These are phyloP conservation scores for Hormaphis cornu DNA, from an alignment of 1,140 invertebrate species.

Conservation along the genomic window DNA sequence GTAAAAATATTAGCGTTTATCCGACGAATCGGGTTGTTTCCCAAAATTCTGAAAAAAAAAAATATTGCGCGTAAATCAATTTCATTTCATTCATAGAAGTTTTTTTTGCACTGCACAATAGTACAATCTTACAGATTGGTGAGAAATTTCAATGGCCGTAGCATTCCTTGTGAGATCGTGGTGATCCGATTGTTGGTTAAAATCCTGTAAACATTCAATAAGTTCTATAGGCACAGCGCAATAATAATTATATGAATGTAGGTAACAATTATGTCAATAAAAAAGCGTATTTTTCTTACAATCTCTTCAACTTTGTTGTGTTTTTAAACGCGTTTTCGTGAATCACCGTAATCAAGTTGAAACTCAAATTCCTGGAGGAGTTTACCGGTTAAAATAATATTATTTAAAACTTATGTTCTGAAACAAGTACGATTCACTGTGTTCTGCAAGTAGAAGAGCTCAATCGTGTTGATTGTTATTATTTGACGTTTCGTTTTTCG, in stretches of 20 bases:
- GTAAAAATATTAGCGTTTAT: background rate
- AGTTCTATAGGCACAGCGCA: background rate
- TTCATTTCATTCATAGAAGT: too few relatives aligned
- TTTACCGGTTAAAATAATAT: too few relatives aligned
- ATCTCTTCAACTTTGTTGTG: background rate
- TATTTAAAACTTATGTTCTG: too few relatives aligned
- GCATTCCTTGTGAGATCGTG: background rate
- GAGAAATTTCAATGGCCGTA: background rate
- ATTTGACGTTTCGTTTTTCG: too few relatives aligned
- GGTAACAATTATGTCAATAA: background rate
- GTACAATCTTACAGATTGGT: slow-evolving; percentile 1
- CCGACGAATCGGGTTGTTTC: background rate
- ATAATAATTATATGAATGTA: background rate
- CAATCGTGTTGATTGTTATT: too few relatives aligned
- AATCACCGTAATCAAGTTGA: background rate
- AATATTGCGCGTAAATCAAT: background rate
- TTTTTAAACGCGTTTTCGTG: slow-evolving; percentile 2
- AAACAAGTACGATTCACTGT: too few relatives aligned
- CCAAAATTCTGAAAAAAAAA: background rate
- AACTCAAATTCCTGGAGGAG: slow-evolving; percentile 12
- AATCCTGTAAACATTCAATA: background rate
- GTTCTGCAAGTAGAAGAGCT: too few relatives aligned
- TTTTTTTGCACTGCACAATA: too few relatives aligned
- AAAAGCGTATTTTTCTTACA: background rate
- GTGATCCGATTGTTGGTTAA: background rate